These are phyloP conservation scores for Melanogrammus aeglefinus DNA, from an alignment of 2,797 vertebrate genomes.

Conservation along the genomic window DNA sequence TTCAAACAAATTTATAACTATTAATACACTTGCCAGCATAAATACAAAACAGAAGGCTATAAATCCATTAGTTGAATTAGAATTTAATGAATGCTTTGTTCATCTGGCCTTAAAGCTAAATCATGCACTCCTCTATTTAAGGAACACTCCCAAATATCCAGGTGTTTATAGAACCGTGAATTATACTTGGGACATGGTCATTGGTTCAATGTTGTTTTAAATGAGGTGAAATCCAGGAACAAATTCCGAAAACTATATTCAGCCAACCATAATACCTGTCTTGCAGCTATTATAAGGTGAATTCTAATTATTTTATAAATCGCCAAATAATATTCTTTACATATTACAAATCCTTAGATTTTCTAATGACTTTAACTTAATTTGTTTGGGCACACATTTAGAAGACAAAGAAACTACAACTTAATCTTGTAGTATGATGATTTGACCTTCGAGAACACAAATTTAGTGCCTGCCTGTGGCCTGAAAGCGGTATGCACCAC, in stretches of 20 bases:
- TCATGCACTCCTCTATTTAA: conserved; percentile 47
- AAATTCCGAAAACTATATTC: conserved; percentile 17
- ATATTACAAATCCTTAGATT: conserved; percentile 38
- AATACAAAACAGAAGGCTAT: conserved; percentile 16
- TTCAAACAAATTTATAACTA: neutral
- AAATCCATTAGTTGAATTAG: conserved; percentile 48
- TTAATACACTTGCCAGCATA: neutral
- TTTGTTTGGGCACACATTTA: neutral
- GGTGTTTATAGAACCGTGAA: neutral
- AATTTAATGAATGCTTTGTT: conserved; percentile 51
- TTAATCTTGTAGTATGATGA: neutral
- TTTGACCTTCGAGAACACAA: neutral
- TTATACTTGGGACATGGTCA: neutral
- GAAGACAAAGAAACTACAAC: neutral
- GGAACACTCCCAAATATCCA: conserved; percentile 1
- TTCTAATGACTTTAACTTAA: conserved; percentile 8
- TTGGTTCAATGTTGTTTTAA: conserved; percentile 28
- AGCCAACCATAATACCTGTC: conserved; percentile 31
- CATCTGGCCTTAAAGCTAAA: conserved; percentile 44
- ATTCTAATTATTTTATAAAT: too few species aligned
- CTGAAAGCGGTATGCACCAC: neutral
- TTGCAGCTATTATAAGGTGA: conserved; percentile 21
- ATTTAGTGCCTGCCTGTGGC: neutral
- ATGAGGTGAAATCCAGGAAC: conserved; percentile 14
- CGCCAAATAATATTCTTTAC: conserved; percentile 40